A percentile compares a stretch with the other conserved stretches of the same genome.
Conservation (phyloP, 2,888 invertebrate genomes). For the Microctonus aethiopoides region DNA sequence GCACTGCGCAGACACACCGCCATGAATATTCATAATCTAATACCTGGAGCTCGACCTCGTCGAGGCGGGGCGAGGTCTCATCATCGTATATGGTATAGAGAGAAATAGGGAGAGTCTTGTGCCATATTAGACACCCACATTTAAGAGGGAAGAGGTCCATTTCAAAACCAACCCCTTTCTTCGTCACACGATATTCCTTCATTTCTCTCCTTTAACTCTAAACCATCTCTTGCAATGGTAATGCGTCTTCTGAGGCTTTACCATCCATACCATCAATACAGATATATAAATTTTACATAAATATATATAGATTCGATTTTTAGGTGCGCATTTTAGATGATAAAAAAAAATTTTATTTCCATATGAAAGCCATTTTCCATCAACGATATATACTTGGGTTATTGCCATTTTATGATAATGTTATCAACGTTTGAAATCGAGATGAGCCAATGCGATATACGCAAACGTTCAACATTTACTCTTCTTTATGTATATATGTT, state of each 20-base stretch:
- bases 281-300: background rate
- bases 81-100: conserved; percentile 58
- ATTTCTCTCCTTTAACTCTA: conserved; percentile 14
- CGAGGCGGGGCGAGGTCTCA: conserved; percentile 60
- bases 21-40: conserved; percentile 68
- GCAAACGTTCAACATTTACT: conserved; percentile 34
- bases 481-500: conserved; percentile 30
- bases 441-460: conserved; percentile 64
- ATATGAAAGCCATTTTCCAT: conserved; percentile 23
- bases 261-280: background rate
- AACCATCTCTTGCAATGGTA: conserved; percentile 2
- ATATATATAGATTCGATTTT: conserved; percentile 24
- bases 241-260: conserved; percentile 8
- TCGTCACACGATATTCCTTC: conserved; percentile 35
- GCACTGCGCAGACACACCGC: conserved; percentile 66
- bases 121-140: background rate
- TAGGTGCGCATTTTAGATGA: conserved; percentile 42
- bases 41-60: conserved; percentile 64
- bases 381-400: conserved; percentile 52
- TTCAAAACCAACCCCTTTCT: conserved; percentile 32
- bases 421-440: conserved; percentile 66
- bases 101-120: conserved; percentile 43
- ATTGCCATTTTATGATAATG: conserved; percentile 69
- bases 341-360: conserved; percentile 21
- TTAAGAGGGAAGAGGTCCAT: conserved; percentile 6